phyloP scores from a whole-genome alignment of 1,140 invertebrate species.

The Conus ventricosus region DNA sequence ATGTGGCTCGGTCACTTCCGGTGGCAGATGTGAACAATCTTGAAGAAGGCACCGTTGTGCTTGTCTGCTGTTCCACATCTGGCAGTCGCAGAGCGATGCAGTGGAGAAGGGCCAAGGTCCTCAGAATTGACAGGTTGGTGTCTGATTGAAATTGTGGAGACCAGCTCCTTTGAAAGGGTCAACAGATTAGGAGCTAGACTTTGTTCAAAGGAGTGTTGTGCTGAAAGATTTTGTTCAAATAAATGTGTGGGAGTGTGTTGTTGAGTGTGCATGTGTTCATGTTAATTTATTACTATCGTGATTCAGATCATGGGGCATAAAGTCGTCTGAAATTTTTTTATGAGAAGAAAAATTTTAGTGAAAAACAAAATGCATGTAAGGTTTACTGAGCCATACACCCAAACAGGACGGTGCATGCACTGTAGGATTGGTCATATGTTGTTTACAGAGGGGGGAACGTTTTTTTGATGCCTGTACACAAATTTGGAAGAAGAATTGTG shows the following conservation, averaged over 20 bases:
- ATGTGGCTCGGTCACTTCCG: neutral
- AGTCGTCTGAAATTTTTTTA: neutral
- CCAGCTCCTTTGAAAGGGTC: no score
- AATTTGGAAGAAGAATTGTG: conserved; percentile 51
- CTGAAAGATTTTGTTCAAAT: neutral
- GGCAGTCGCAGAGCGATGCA: neutral
- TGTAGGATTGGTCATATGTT: neutral
- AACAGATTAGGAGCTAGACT: neutral
- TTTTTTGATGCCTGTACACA: conserved; percentile 46
- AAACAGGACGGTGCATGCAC: no score
- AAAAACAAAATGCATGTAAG: no score
- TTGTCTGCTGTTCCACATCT: neutral
- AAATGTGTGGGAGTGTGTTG: neutral
- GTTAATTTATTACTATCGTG: neutral
- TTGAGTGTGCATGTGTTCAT: neutral
- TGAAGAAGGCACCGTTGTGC: neutral
- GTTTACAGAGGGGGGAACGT: conserved; percentile 38
- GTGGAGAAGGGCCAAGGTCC: conserved; percentile 17
- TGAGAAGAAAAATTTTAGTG: no score
- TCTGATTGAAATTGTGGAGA: neutral
- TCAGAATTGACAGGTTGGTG: neutral
- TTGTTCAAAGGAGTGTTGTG: neutral
- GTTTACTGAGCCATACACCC: no score
- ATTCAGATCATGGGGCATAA: no score
- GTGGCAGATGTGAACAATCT: neutral